Conservation (phyloP, 2,113 vertebrate genomes). For the Rhinogobius similis region DNA sequence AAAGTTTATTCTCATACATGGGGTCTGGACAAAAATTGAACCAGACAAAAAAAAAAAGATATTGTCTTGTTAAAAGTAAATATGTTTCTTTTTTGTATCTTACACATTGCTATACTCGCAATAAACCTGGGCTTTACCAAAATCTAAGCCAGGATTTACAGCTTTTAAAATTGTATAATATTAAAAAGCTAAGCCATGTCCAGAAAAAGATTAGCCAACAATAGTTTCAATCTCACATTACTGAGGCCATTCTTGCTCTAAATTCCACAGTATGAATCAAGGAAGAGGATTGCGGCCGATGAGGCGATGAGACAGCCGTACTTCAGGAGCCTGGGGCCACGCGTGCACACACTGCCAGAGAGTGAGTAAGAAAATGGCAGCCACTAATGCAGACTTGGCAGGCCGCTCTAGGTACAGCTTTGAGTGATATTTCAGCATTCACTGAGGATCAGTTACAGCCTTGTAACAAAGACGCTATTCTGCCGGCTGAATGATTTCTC, state of each 20-base stretch:
- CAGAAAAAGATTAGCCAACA: not conserved
- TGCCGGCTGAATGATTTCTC: constrained; percentile 33
- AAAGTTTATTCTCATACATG: no score
- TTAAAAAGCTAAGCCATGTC: no score
- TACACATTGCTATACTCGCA: no score
- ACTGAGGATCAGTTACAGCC: constrained; percentile 36
- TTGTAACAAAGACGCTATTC: constrained; percentile 40
- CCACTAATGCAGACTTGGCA: constrained; percentile 56
- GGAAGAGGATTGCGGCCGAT: constrained; percentile 92
- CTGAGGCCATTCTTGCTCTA: constrained; percentile 3
- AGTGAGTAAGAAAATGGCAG: constrained; percentile 82
- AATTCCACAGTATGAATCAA: constrained; percentile 87
- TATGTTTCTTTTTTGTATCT: no score
- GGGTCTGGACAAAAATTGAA: no score
- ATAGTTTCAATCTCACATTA: not conserved
- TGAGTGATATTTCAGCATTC: constrained; percentile 39
- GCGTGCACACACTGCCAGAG: constrained; percentile 88
- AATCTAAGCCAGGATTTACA: no score
- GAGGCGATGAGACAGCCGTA: constrained; percentile 93
- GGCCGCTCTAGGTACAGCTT: constrained; percentile 10
- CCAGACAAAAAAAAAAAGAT: no score
- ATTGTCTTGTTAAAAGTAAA: no score
- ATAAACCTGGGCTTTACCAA: no score
- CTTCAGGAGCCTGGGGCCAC: constrained; percentile 92
- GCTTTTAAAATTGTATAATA: no score